Evolutionary conservation across 2,888 invertebrate species (phyloP).

Genomic region (Stenolophus ochropezus): DNA sequence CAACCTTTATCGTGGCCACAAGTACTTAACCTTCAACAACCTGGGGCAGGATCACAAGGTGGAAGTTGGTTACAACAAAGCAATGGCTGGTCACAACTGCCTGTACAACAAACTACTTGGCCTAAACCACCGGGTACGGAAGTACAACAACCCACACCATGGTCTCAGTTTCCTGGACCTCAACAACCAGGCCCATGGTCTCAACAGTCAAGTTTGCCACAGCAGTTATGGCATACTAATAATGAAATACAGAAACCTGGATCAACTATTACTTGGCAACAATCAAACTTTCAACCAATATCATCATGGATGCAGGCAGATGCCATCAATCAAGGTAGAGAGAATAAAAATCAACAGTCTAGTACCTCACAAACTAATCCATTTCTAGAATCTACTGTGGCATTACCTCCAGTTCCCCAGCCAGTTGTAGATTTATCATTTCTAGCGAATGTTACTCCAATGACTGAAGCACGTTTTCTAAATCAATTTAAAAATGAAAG

Average conservation of each 20-base stretch:
- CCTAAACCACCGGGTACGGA: background rate
- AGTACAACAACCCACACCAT: background rate
- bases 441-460: background rate
- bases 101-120: background rate
- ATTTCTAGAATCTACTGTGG: background rate
- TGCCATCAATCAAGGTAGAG: background rate
- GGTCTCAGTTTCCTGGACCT: background rate
- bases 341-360: background rate
- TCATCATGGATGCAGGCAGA: slow-evolving; percentile 4
- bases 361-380: background rate
- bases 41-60: background rate
- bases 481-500: background rate
- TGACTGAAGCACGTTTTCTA: background rate
- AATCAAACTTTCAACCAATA: background rate
- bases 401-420: background rate
- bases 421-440: background rate
- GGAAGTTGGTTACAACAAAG: background rate
- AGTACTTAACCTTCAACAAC: background rate
- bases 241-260: background rate
- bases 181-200: background rate
- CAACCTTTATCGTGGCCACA: background rate
- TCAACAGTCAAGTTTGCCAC: background rate
- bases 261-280: background rate
- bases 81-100: background rate
- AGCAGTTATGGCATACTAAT: background rate